Evolutionary conservation across 1,140 invertebrate species (phyloP), one percentile per base, ranked within the genome.

Genomic region (Rhynchophorus ferrugineus): DNA sequence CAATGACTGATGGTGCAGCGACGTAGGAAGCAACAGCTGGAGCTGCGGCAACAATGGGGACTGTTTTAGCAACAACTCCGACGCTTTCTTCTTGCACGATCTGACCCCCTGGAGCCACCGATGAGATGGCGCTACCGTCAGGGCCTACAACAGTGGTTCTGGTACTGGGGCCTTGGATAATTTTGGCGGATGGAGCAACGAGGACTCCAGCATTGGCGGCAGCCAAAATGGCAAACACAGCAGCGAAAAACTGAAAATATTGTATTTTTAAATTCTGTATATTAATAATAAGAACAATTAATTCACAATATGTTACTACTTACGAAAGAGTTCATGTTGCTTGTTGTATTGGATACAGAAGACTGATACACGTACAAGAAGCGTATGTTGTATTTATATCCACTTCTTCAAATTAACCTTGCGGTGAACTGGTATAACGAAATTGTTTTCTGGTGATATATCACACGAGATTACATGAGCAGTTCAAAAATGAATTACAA

Each of bases 81-180:
- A 42, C 20, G 16, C 19, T 18, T 22, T 59, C 54, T 42, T 60
- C 58, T n/a, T 54, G 49, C 14, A 62, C 14, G 22, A 64, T 54
- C 33, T 47, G 19, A n/a, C 62, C 62, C 17, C 60, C 62, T 38
- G 56, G 57, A 18, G 49, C 47, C 22, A 55, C 61, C n/a, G 60
- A 33, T 22, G 46, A 49, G 45, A 63, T 63, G 8, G 55, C 48
- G 44, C 62, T 63, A 21, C 62, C 62, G 18, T 64, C 62, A 9
- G 56, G 56, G 13, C 62, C 62, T 22, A 61, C 52, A 8, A 64
- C 35, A 3, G 53, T 62, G 38, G 62, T 44, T 45, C 44, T 60
- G 36, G 39, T 48, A 39, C 62, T 62, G 8, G 62, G 62, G 34
- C 60, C 62, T 59, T 64, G 56, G 24, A 64, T 11, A 29, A 58